These are phyloP conservation scores for Callipepla squamata DNA, from an alignment of 2,113 vertebrate species.

Conservation along the genomic window DNA sequence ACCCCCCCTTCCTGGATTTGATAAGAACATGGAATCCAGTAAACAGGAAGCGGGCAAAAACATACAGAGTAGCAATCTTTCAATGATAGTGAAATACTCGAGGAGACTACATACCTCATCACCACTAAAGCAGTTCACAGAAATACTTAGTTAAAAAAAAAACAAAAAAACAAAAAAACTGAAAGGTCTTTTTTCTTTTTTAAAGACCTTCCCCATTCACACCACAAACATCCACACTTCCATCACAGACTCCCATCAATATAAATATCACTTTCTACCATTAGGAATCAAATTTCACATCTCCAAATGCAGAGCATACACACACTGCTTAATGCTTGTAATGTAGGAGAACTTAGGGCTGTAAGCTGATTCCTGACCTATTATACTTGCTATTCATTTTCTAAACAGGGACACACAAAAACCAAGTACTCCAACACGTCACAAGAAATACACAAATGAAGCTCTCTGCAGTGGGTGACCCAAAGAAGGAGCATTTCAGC, in stretches of 20 bases:
- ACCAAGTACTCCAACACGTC: accelerated
- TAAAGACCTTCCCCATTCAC: background rate
- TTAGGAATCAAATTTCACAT: background rate
- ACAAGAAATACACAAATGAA: accelerated
- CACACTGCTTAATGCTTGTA: background rate
- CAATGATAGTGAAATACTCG: background rate
- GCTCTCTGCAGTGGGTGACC: background rate
- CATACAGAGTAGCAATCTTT: background rate
- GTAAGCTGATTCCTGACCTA: background rate
- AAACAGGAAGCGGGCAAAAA: background rate
- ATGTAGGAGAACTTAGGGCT: background rate
- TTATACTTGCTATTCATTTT: background rate
- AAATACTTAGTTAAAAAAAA: accelerated
- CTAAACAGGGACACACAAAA: background rate
- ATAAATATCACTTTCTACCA: background rate
- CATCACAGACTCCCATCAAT: background rate
- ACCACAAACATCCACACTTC: background rate
- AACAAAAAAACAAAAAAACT: background rate
- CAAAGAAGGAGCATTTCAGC: background rate
- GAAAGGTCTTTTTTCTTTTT: background rate
- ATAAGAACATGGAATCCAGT: background rate
- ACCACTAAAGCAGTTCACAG: background rate
- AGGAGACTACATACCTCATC: background rate
- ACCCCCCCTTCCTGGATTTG: background rate
- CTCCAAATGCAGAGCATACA: background rate